A percentile compares a stretch with the other conserved stretches of the same genome.
Evolutionary conservation across 1,140 invertebrate species (phyloP).

Genomic region (Lordiphosa mommai): DNA sequence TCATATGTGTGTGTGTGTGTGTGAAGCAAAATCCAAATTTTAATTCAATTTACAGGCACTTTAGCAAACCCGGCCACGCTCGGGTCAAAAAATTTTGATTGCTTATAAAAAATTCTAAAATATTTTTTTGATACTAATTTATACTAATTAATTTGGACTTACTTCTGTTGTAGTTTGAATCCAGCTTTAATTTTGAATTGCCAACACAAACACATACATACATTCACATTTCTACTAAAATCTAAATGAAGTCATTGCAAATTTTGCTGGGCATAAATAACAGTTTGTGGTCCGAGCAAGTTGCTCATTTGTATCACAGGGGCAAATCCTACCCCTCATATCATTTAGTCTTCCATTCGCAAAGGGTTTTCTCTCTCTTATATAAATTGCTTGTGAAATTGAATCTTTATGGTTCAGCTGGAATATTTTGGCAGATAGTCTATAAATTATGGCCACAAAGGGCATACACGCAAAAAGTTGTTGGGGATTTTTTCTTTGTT

Average conservation of each 20-base stretch:
- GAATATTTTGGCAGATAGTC: conserved; percentile 78
- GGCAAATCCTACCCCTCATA: background rate
- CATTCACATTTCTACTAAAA: no score
- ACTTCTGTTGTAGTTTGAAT: background rate
- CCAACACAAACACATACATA: no score
- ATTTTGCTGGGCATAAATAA: conserved; percentile 47
- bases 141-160: conserved; percentile 21
- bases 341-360: no score
- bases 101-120: no score
- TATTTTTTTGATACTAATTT: conserved; percentile 42
- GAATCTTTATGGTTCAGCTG: conserved; percentile 78
- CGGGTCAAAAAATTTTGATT: no score
- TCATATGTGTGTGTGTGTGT: conserved; percentile 22
- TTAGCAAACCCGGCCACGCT: conserved; percentile 4
- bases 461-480: conserved; percentile 64
- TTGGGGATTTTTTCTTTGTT: conserved; percentile 21
- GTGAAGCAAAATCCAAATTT: conserved; percentile 52
- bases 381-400: conserved; percentile 78
- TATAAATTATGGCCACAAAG: conserved; percentile 78
- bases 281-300: conserved; percentile 45
- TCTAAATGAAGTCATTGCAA: no score
- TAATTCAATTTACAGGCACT: conserved; percentile 61
- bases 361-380: conserved; percentile 10
- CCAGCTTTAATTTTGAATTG: no score
- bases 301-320: conserved; percentile 56